Percentiles rank a stretch among this genome's conserved stretches.
Evolutionary conservation across 2,888 invertebrate species (phyloP).

Genomic region (Anodontia alba): DNA sequence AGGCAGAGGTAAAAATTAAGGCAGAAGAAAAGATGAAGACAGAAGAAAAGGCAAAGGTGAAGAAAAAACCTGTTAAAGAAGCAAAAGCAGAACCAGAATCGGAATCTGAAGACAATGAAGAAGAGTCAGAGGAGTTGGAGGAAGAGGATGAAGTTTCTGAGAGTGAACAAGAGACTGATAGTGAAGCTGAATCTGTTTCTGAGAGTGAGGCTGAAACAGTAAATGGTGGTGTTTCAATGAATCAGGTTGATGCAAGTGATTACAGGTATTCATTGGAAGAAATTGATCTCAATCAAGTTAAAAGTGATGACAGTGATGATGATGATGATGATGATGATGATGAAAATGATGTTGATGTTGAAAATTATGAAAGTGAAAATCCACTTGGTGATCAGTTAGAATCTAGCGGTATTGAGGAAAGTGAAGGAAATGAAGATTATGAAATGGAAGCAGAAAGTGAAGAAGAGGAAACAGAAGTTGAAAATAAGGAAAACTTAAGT

Average conservation of each 20-base stretch:
- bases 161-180: not conserved
- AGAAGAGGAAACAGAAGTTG: not conserved
- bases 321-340: slow-evolving; percentile 29
- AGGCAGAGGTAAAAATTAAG: not conserved
- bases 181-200: not conserved
- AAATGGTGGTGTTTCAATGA: slow-evolving; percentile 23
- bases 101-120: slow-evolving; percentile 3
- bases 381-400: not conserved
- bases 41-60: not conserved
- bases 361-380: slow-evolving; percentile 29
- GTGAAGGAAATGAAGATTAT: not conserved
- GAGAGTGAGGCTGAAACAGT: slow-evolving; percentile 27
- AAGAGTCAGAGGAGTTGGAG: not conserved
- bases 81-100: not conserved
- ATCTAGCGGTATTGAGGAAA: not conserved
- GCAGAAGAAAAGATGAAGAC: not conserved
- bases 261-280: slow-evolving; percentile 43
- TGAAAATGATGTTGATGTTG: slow-evolving; percentile 22
- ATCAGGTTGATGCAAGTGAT: slow-evolving; percentile 25
- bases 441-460: not conserved
- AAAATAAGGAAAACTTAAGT: not conserved
- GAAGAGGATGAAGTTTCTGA: slow-evolving; percentile 23
- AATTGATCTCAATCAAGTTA: slow-evolving; percentile 18
- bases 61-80: not conserved
- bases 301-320: slow-evolving; percentile 31